A percentile compares a stretch with the other conserved stretches of the same genome.
These are phyloP conservation scores for Lanistes nyassanus DNA, from an alignment of 1,140 invertebrate species.

Conservation along the genomic window DNA sequence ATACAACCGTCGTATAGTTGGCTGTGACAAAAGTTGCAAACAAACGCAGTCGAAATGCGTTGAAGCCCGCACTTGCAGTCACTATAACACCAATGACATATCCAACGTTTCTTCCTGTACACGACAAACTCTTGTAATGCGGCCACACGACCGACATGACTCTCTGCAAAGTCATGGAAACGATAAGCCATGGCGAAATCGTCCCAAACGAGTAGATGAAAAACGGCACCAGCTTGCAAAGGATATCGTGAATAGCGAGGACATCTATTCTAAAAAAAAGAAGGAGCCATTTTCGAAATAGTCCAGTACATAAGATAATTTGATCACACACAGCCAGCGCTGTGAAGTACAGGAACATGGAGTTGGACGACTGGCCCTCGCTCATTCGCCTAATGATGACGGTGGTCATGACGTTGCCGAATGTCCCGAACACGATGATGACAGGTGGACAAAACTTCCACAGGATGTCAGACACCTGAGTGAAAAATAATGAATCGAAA, in stretches of 20 bases:
- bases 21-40: too few relatives aligned
- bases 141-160: constrained; percentile 44
- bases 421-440: constrained; percentile 29
- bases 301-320: constrained; percentile 38
- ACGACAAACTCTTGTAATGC: constrained; percentile 31
- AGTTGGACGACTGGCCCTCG: neutral
- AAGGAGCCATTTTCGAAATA: constrained; percentile 40
- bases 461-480: neutral
- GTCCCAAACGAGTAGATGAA: constrained; percentile 32
- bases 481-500: neutral
- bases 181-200: constrained; percentile 44
- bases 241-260: constrained; percentile 7
- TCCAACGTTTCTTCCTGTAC: neutral
- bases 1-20: neutral
- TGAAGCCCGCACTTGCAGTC: too few relatives aligned
- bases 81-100: too few relatives aligned
- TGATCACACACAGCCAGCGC: constrained; percentile 41
- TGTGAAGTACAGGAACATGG: constrained; percentile 32
- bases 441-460: constrained; percentile 25
- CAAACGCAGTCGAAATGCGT: too few relatives aligned
- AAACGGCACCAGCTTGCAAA: constrained; percentile 41
- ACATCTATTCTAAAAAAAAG: constrained; percentile 38
- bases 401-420: constrained; percentile 34
- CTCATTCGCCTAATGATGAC: constrained; percentile 21
- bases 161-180: constrained; percentile 45